Conservation (phyloP, 2,113 vertebrate genomes). For the Tenrec ecaudatus region DNA sequence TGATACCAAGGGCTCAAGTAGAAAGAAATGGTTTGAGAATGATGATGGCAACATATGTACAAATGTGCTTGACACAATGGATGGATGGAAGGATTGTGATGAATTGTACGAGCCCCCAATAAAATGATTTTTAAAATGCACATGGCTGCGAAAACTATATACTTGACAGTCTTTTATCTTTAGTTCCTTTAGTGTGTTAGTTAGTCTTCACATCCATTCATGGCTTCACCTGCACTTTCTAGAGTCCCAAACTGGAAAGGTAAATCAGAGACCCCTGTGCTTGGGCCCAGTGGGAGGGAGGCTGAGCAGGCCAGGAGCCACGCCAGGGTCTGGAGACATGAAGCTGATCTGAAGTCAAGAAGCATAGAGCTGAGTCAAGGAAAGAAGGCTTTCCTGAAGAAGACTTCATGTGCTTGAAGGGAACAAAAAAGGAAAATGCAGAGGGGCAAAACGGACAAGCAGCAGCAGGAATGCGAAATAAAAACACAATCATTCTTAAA, state of each 20-base stretch:
- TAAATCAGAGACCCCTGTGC: background rate
- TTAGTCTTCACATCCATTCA: background rate
- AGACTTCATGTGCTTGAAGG: slow-evolving; percentile 46
- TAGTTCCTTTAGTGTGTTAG: background rate
- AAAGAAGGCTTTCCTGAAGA: slow-evolving; percentile 40
- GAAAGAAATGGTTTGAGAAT: too few relatives aligned
- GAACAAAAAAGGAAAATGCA: slow-evolving; percentile 41
- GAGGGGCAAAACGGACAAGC: slow-evolving; percentile 65
- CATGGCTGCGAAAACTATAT: background rate
- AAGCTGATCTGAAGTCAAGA: background rate
- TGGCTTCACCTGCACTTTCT: background rate
- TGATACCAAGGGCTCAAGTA: too few relatives aligned
- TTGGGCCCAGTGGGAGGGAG: background rate
- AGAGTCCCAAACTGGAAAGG: background rate
- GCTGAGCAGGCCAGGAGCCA: background rate
- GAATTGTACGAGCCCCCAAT: too few relatives aligned
- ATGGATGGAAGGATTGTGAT: too few relatives aligned
- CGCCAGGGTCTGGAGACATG: background rate
- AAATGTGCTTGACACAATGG: too few relatives aligned
- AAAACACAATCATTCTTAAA: slow-evolving; percentile 75
- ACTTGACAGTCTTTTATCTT: background rate
- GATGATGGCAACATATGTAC: too few relatives aligned
- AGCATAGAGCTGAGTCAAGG: background rate
- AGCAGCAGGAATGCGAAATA: slow-evolving; percentile 77
- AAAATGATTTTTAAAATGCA: background rate